These are phyloP conservation scores for Albula glossodonta DNA, from an alignment of 2,113 vertebrate genomes.

Conservation along the genomic window DNA sequence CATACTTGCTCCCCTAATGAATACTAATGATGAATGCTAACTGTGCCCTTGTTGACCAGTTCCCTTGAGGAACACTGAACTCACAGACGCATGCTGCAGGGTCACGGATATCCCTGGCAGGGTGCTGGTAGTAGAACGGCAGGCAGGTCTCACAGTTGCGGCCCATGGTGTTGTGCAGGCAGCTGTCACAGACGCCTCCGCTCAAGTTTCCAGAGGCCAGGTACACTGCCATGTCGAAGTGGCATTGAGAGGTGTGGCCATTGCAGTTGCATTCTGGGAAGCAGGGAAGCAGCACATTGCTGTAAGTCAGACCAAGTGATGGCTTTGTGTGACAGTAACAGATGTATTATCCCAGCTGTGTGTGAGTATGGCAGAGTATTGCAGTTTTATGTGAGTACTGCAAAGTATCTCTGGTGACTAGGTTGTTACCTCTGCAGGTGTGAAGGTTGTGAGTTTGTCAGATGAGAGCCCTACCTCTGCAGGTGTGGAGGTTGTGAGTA, in stretches of 20 bases:
- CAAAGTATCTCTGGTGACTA: not conserved
- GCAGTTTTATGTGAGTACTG: no score
- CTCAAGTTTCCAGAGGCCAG: slow-evolving; percentile 70
- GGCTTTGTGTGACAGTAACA: no score
- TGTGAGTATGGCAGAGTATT: not conserved
- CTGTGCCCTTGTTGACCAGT: not conserved
- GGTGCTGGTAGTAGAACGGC: slow-evolving; percentile 81
- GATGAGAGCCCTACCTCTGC: not conserved
- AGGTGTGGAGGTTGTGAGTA: not conserved
- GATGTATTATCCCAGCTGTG: not conserved
- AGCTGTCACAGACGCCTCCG: slow-evolving; percentile 74
- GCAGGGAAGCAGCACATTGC: not conserved
- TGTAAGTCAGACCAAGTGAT: not conserved
- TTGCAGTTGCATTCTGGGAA: slow-evolving; percentile 64
- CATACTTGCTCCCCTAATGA: not conserved
- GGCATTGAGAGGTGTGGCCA: slow-evolving; percentile 57
- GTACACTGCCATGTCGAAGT: slow-evolving; percentile 67
- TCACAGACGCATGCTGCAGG: slow-evolving; percentile 63
- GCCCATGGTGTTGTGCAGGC: slow-evolving; percentile 79
- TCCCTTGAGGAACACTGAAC: slow-evolving; percentile 33
- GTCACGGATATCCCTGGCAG: slow-evolving; percentile 58
- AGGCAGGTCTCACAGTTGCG: slow-evolving; percentile 77
- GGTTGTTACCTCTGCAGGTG: not conserved
- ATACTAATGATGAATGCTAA: not conserved
- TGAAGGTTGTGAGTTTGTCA: not conserved